phyloP scores from a whole-genome alignment of 2,888 invertebrate species.

The Gari tellinella region DNA sequence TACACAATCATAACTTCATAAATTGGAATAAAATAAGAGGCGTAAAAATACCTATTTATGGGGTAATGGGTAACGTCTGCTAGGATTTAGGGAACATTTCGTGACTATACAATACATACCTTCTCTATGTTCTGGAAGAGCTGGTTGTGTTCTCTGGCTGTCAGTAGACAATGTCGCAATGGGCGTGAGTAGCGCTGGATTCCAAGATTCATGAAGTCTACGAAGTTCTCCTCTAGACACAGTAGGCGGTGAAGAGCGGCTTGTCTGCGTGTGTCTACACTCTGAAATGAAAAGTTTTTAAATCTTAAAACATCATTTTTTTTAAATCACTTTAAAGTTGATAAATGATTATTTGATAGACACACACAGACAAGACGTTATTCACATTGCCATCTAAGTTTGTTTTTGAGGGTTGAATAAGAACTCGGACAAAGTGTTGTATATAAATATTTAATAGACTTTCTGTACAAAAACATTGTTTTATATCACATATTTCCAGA shows the following conservation, averaged over 20 bases:
- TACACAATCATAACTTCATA: too few species aligned
- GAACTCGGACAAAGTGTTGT: background rate
- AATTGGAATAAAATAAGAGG: too few species aligned
- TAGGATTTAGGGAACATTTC: too few species aligned
- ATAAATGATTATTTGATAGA: background rate
- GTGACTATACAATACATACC: too few species aligned
- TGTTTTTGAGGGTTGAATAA: background rate
- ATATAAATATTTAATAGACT: background rate
- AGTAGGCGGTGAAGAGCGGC: conserved; percentile 60
- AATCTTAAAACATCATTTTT: too few species aligned
- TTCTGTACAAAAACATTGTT: background rate
- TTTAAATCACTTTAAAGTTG: too few species aligned
- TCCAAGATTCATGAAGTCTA: conserved; percentile 47
- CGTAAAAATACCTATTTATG: too few species aligned
- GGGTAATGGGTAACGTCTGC: too few species aligned
- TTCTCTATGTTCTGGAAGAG: conserved; percentile 62
- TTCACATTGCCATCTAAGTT: conserved; percentile 1
- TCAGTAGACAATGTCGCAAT: conserved; percentile 51
- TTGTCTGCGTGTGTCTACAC: conserved; percentile 58
- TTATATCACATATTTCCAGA: background rate
- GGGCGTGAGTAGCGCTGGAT: conserved; percentile 55
- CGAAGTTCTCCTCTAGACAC: conserved; percentile 56
- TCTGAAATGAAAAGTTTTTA: conserved; percentile 48
- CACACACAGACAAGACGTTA: conserved; percentile 16
- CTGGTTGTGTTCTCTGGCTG: conserved; percentile 35